Evolutionary conservation across 2,888 invertebrate genomes (phyloP).

Genomic region (Harpalus rufipes): DNA sequence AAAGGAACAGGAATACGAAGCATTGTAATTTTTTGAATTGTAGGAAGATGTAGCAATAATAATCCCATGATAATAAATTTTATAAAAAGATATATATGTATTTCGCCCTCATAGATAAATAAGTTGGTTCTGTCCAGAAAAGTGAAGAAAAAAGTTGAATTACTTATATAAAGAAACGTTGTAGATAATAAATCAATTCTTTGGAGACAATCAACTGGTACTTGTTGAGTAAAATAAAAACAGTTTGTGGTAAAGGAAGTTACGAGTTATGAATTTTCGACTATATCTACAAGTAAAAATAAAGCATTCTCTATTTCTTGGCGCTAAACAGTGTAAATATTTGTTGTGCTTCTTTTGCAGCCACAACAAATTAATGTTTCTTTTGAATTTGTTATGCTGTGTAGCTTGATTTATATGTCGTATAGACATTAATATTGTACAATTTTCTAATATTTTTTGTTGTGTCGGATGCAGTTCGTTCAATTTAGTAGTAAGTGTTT

Average conservation of each 20-base stretch:
- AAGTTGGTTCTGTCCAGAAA: too few relatives aligned
- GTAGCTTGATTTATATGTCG: slow-evolving; percentile 7
- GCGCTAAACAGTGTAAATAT: slow-evolving; percentile 22
- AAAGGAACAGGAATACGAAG: too few relatives aligned
- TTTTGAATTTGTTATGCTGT: slow-evolving; percentile 24
- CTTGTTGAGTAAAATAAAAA: slow-evolving; percentile 39
- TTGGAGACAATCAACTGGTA: neutral
- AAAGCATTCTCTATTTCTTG: neutral
- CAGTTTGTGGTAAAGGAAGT: neutral
- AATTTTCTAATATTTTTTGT: neutral
- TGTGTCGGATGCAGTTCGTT: slow-evolving; percentile 9
- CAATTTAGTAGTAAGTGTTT: slow-evolving; percentile 13
- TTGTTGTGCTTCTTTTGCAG: neutral
- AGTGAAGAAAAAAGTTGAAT: too few relatives aligned
- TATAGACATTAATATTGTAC: slow-evolving; percentile 3
- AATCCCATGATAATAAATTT: too few relatives aligned
- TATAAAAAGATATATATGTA: too few relatives aligned
- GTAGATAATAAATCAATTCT: too few relatives aligned
- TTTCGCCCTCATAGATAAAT: too few relatives aligned
- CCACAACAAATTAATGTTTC: neutral
- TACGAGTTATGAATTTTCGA: slow-evolving; percentile 11
- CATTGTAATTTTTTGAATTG: too few relatives aligned
- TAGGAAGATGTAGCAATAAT: too few relatives aligned
- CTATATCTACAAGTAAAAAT: slow-evolving; percentile 7
- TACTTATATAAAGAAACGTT: too few relatives aligned